Conservation (phyloP, 2,888 invertebrate genomes). For the Coelogynopora nodosa region DNA sequence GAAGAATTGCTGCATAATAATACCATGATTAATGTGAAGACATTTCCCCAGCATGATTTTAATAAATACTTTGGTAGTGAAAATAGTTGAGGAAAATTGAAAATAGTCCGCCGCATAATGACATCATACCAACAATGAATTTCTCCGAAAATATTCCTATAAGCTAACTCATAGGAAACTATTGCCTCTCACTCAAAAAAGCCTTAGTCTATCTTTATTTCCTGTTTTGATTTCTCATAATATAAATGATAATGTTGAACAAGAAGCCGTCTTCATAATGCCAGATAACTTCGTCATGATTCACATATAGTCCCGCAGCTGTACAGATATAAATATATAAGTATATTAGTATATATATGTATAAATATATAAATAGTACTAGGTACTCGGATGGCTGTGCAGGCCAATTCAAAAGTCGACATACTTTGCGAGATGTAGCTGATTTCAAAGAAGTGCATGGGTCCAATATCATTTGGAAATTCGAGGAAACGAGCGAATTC, state of each 20-base stretch:
- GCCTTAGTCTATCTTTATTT: not conserved
- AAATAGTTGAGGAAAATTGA: not conserved
- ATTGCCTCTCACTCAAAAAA: slow-evolving; percentile 25
- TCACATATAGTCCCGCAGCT: no score
- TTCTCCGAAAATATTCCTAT: slow-evolving; percentile 9
- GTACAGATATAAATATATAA: no score
- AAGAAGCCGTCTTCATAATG: no score
- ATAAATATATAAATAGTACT: no score
- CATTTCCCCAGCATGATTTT: slow-evolving; percentile 20
- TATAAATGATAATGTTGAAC: slow-evolving; percentile 20
- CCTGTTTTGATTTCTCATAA: slow-evolving; percentile 10
- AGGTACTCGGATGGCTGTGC: no score
- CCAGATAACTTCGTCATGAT: no score
- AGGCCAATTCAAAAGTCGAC: no score
- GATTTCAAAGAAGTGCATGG: no score
- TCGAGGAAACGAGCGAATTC: no score
- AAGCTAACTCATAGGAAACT: not conserved
- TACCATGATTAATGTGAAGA: slow-evolving; percentile 3
- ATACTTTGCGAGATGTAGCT: no score
- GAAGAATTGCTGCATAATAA: not conserved
- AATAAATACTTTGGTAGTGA: slow-evolving; percentile 1
- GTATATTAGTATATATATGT: no score
- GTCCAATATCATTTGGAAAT: no score
- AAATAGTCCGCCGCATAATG: not conserved
- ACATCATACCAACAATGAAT: slow-evolving; percentile 7